Evolutionary conservation across 2,888 invertebrate genomes (phyloP), one percentile per base, ranked within the genome.

Genomic region (Heliconius sara): DNA sequence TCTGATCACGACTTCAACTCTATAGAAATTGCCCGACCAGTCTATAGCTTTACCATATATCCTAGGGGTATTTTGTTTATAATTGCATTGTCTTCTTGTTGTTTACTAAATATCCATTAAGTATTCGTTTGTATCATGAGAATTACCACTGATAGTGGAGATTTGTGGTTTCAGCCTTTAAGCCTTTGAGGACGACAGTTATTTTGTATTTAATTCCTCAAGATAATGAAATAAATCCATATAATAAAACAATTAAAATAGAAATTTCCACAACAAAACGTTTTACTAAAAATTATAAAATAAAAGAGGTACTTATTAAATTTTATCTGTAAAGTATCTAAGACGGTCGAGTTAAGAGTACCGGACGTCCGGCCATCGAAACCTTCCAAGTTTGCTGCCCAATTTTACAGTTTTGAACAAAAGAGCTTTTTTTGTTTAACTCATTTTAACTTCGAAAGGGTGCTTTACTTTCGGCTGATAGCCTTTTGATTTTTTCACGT

Each of bases 321-420:
- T 75, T 65, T 65, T 65, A 75, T 75, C 75, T 65, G 27, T 79
- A 60, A 74, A 68, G 68, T 75, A 68, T 66, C 68, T 60, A 67
- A 72, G 78, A 65, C 47, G 72, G 34, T 74, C 73, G 67, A 27
- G 73, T 60, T 34, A 74, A 39, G 81, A 81, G 85, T 82, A 81
- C 85, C 89, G 91, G 91, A 91, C 84, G 85, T 91, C 91, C 91
- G 89, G 89, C 79, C 88, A 87, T 87, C 88, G 87, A 88, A 30
- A 85, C 83, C 86, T 83, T 76, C 85, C 80, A 86, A 88, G 89
- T 88, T 91, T 88, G 88, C 86, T 86, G 87, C 87, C 85, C 88
- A 92, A 91, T 92, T 92, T 91, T 88, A 88, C 88, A 88, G 88
- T 87, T 85, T 85, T 84, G 70, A 83, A 86, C 85, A 87, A 86